Base-by-base conservation (phyloP, 2,113 vertebrate species). In the Egretta garzetta region DNA sequence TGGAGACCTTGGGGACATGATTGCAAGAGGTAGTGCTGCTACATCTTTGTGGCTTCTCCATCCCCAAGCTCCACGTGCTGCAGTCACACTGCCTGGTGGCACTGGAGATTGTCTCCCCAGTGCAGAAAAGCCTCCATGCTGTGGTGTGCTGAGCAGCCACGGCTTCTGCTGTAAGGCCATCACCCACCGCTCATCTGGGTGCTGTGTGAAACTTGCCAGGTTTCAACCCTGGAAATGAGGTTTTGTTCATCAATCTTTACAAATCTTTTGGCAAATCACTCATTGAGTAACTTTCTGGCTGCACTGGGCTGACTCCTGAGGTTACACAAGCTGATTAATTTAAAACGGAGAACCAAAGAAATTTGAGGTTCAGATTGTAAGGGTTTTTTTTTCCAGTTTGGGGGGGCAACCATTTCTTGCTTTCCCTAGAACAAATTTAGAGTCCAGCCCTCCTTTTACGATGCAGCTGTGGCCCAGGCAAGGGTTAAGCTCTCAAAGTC, bases 401-500 rank as follows among this genome's bases (percentile, higher is more conserved):
- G 7, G 3, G 3, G 10, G 8, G 4, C 9, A 76, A 87, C 2
- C 0, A 13, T 55, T 62, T 89, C n/a, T 84, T 74, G 8, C n/a
- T 84, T 84, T 91, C 21, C 55, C 23, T 64, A 45, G 30, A 91
- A 79, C 7, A 94, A 60, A 60, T 41, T 1, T 73, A 33, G 53
- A 13, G 28, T 86, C 52, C 43, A 49, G 0, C 27, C 27, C 19
- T 76, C 27, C 24, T 14, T 77, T 73, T 62, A 47, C 50, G 80
- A 64, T 76, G 58, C 30, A 0, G 12, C 33, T 56, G n/a, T 81
- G 74, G 37, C 70, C 88, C 68, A 96, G 68, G 88, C 47, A 97
- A 98, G 96, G 96, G 97, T 98, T 98, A 98, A 98, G 39, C 50
- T 89, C 87, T 95, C 90, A 93, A 95, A 97, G 96, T 94, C 96